Conservation (phyloP, 1,140 invertebrate species). For the Procambarus virginalis region DNA sequence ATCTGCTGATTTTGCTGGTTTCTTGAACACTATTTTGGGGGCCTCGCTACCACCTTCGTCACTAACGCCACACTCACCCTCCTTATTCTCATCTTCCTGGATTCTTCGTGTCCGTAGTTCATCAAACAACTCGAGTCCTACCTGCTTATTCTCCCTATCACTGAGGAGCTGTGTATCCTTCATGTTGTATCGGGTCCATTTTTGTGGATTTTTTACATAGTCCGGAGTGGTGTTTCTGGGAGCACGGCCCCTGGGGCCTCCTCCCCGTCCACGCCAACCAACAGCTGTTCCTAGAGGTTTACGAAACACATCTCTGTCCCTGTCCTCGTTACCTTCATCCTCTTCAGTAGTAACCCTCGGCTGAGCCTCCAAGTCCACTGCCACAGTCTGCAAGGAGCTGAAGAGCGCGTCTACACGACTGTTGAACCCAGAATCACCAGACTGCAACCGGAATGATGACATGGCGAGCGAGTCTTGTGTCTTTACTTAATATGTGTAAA, state of each 20-base stretch:
- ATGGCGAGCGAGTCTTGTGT: neutral
- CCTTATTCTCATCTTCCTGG: neutral
- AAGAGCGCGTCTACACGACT: slow-evolving; percentile 53
- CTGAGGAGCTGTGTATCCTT: slow-evolving; percentile 37
- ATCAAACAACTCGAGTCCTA: slow-evolving; percentile 25
- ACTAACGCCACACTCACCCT: neutral
- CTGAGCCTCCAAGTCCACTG: slow-evolving; percentile 26
- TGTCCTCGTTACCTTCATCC: neutral
- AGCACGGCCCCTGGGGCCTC: slow-evolving; percentile 1
- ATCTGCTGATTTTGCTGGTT: slow-evolving; percentile 1
- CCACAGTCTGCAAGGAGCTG: slow-evolving; percentile 38
- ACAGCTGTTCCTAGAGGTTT: neutral
- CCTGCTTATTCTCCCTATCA: slow-evolving; percentile 44
- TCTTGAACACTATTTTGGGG: slow-evolving; percentile 51
- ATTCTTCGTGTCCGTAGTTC: slow-evolving; percentile 17
- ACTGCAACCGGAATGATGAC: slow-evolving; percentile 37
- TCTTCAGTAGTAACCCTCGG: slow-evolving; percentile 19
- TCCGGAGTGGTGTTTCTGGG: slow-evolving; percentile 48
- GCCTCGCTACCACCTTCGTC: neutral
- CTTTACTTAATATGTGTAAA: no score
- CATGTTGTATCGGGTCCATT: slow-evolving; percentile 49
- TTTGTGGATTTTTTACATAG: slow-evolving; percentile 52
- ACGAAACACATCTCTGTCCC: slow-evolving; percentile 14
- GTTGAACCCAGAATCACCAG: slow-evolving; percentile 48
- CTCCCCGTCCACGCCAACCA: slow-evolving; percentile 11